Evolutionary conservation across 92 coral and sea anemone genomes (phyloP), one percentile per base, ranked within the genome.

Genomic region (Phenganax stokvisi): DNA sequence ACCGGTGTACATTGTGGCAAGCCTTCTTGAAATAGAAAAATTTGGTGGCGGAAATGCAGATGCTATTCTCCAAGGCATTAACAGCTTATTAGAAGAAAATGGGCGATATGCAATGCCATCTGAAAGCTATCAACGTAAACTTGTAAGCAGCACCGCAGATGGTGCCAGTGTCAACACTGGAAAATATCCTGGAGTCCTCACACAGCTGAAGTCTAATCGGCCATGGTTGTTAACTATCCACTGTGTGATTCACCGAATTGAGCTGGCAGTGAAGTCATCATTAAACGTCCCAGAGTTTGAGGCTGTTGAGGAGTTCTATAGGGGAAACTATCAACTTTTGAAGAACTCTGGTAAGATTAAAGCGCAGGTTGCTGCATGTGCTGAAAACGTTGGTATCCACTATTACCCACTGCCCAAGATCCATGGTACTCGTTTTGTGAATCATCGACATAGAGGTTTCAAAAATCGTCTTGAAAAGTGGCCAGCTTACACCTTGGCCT

Each of bases 91-190:
- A 28, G 64, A 58, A 62, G 75, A 84, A 68, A 72, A 61, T 30
- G 81, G 75, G 51, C 68, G 6, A n/a, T 76, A 57, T 57, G 61
- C 31, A 29, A 67, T 85, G 51, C 57, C 87, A 12, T 57, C 55
- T 9, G 84, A 85, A 66, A 59, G 51, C 57, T 85, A 77, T 76
- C 65, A 59, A 20, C 63, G 68, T 57, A 66, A 70, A 62, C 66
- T 85, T 52, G 84, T 85, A 60, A 77, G 83, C 55, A 68, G 79
- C 51, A 85, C 79, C 57, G 74, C 87, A 9, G 87, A 85, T 71
- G 87, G 87, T 29, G 84, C 87, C 27, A 77, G 79, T 17, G 79
- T 84, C 51, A 84, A 84, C 80, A 84, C 87, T 60, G 83, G 87
- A 13, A 84, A 68, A 28, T 84, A 84, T 54, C 77, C 69, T 57